A percentile compares a stretch with the other conserved stretches of the same genome.
These are phyloP conservation scores for Calyptomena viridis DNA, from an alignment of 2,113 vertebrate species.

Conservation along the genomic window DNA sequence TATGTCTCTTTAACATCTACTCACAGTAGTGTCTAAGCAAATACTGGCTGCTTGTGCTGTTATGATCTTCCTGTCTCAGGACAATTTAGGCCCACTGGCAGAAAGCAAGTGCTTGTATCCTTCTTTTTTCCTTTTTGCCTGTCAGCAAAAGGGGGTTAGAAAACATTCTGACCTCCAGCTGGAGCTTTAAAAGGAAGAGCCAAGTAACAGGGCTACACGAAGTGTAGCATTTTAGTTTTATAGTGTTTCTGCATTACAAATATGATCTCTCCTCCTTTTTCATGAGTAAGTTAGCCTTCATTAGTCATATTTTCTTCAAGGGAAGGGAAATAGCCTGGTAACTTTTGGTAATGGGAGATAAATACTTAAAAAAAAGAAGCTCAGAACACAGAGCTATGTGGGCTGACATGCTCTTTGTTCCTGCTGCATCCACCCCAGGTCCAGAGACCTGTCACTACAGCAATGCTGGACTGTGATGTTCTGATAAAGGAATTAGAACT, in stretches of 20 bases:
- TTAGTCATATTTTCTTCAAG: neutral
- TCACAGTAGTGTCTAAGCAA: neutral
- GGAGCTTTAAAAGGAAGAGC: neutral
- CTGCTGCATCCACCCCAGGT: constrained; percentile 69
- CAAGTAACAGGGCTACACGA: neutral
- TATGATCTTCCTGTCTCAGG: neutral
- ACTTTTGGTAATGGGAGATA: neutral
- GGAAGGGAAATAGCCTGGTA: neutral
- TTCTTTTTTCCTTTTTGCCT: neutral
- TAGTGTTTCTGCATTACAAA: neutral
- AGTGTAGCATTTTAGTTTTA: neutral
- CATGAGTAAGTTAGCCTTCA: neutral
- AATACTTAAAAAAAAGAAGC: neutral
- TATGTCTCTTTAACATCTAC: fast-evolving
- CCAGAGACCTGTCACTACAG: constrained; percentile 79
- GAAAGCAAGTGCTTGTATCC: neutral
- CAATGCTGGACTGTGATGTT: constrained; percentile 77
- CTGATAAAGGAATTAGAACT: constrained; percentile 73
- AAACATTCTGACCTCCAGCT: neutral
- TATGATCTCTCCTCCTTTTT: neutral
- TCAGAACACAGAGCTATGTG: neutral
- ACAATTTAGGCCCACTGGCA: neutral
- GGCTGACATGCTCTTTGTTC: neutral
- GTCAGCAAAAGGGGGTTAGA: neutral
- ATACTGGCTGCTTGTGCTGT: neutral